Conservation (phyloP, 2,888 invertebrate genomes). For the Eristalis arbustorum region DNA sequence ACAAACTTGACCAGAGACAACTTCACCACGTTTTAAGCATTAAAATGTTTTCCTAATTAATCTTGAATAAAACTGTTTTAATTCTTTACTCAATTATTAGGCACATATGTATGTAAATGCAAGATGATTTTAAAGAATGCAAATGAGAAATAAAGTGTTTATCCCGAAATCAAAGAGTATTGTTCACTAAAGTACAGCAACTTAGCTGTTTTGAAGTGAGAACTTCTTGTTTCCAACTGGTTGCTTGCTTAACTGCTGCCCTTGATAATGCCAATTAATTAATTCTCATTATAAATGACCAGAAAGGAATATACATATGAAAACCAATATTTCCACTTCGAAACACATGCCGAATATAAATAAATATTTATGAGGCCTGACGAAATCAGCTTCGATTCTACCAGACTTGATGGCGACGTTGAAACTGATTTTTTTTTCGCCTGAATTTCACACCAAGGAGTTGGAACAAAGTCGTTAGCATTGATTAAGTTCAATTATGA, state of each 20-base stretch:
- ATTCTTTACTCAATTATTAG: background rate
- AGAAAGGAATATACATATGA: background rate
- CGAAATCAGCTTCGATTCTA: background rate
- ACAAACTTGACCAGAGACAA: background rate
- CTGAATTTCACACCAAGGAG: background rate
- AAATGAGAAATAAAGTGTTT: background rate
- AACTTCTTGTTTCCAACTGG: background rate
- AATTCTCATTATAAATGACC: background rate
- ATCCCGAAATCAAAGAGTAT: background rate
- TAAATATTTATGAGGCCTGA: background rate
- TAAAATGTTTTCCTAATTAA: background rate
- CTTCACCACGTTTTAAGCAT: background rate
- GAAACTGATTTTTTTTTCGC: background rate
- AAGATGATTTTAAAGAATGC: background rate
- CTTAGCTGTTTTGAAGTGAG: background rate
- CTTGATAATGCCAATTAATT: constrained; percentile 21
- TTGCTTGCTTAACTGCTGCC: constrained; percentile 1
- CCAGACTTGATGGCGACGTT: background rate
- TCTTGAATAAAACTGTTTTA: background rate
- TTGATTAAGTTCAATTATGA: background rate
- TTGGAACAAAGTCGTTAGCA: background rate
- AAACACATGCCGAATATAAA: background rate
- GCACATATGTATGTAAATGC: background rate
- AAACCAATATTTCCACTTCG: background rate
- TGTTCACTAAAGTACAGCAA: background rate